Conservation (phyloP, 2,888 invertebrate species). For the Scaptodrosophila latifasciaeformis region DNA sequence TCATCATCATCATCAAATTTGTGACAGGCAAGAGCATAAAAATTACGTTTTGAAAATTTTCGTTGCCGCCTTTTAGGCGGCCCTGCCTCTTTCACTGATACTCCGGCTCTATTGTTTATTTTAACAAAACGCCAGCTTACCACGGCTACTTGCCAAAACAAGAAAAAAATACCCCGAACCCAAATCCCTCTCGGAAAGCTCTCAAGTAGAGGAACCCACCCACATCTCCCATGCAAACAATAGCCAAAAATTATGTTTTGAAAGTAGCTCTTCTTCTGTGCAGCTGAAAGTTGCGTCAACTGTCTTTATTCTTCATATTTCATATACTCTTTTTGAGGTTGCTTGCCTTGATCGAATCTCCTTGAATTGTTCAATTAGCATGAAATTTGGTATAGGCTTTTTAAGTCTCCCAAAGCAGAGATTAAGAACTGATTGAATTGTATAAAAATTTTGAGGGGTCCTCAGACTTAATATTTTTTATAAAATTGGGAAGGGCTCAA, state of each 20-base stretch:
- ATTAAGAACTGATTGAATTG: no score
- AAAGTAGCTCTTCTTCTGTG: constrained; percentile 47
- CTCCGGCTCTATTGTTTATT: constrained; percentile 51
- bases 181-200: no score
- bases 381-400: no score
- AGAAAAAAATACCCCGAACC: constrained; percentile 13
- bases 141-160: not conserved
- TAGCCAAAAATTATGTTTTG: constrained; percentile 67
- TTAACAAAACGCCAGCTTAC: constrained; percentile 43
- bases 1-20: constrained; percentile 45
- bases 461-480: no score
- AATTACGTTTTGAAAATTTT: constrained; percentile 52
- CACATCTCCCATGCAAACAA: constrained; percentile 48
- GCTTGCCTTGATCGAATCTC: no score
- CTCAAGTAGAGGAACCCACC: not conserved
- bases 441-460: no score
- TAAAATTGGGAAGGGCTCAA: no score
- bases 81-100: no score
- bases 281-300: not conserved
- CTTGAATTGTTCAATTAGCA: no score
- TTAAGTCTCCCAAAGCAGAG: no score
- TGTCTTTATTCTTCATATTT: constrained; percentile 42
- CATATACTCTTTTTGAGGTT: constrained; percentile 11
- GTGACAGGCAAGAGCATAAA: constrained; percentile 65
- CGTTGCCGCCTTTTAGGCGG: constrained; percentile 58